These are phyloP conservation scores for Peribatodes rhomboidaria DNA, from an alignment of 2,888 invertebrate species.

Conservation along the genomic window DNA sequence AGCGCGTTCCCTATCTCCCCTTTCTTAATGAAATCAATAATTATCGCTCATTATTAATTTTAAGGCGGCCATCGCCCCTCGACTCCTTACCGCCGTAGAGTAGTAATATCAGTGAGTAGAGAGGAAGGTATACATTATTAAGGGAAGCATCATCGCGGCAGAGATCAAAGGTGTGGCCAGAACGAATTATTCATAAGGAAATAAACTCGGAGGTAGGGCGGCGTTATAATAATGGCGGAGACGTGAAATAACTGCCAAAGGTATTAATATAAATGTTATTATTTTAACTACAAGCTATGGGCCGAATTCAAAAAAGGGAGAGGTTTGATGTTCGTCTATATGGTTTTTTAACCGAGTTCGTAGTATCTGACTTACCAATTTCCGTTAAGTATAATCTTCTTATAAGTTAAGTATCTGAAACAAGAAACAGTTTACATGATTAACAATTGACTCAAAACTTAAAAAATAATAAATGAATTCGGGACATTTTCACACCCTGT, in stretches of 20 bases:
- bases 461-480: too few relatives aligned
- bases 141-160: conserved; percentile 45
- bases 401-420: conserved; percentile 32
- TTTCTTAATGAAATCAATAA: too few relatives aligned
- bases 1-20: too few relatives aligned
- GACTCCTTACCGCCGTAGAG: not conserved
- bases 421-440: conserved; percentile 19
- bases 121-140: conserved; percentile 52
- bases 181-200: conserved; percentile 59
- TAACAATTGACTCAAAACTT: too few relatives aligned
- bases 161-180: conserved; percentile 55
- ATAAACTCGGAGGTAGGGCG: conserved; percentile 38
- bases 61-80: conserved; percentile 5
- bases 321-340: too few relatives aligned
- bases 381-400: not conserved
- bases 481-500: too few relatives aligned
- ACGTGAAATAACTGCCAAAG: not conserved
- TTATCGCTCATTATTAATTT: conserved; percentile 24
- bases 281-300: too few relatives aligned
- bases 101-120: conserved; percentile 26
- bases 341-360: not conserved
- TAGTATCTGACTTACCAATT: conserved; percentile 16
- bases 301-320: too few relatives aligned
- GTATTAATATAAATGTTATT: too few relatives aligned
- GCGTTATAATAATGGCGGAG: not conserved